phyloP scores from a whole-genome alignment of 2,113 vertebrate species.

The Lampris megalopsis region DNA sequence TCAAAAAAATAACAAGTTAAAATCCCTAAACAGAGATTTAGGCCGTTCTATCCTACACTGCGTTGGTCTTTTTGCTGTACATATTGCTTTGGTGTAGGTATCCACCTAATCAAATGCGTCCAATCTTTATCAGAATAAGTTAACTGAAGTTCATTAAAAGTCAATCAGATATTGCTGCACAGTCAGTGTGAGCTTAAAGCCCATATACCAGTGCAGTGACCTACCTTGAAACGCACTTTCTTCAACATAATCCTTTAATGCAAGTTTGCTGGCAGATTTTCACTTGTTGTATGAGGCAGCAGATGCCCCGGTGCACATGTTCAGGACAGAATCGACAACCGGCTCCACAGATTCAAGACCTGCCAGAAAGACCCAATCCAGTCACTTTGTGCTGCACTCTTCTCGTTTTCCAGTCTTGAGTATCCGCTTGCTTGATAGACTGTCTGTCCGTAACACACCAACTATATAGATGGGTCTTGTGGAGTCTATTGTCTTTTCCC shows the following conservation, averaged over 20 bases:
- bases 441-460: conserved; percentile 49
- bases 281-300: conserved; percentile 3
- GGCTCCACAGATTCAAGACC: background rate
- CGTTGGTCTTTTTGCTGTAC: too few relatives aligned
- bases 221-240: conserved; percentile 78
- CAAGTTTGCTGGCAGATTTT: background rate
- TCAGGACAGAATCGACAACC: too few relatives aligned
- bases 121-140: too few relatives aligned
- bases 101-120: too few relatives aligned
- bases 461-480: conserved; percentile 62
- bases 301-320: background rate
- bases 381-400: background rate
- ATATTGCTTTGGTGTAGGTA: too few relatives aligned
- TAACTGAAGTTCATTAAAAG: too few relatives aligned
- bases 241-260: conserved; percentile 66
- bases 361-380: conserved; percentile 1
- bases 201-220: conserved; percentile 1
- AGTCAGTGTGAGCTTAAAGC: background rate
- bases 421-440: background rate
- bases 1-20: too few relatives aligned
- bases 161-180: too few relatives aligned
- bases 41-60: too few relatives aligned
- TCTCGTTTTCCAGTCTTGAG: background rate
- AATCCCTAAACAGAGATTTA: too few relatives aligned
- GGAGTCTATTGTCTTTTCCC: conserved; percentile 27